Base-by-base conservation (phyloP, 2,113 vertebrate species). In the Noturus placidus region DNA sequence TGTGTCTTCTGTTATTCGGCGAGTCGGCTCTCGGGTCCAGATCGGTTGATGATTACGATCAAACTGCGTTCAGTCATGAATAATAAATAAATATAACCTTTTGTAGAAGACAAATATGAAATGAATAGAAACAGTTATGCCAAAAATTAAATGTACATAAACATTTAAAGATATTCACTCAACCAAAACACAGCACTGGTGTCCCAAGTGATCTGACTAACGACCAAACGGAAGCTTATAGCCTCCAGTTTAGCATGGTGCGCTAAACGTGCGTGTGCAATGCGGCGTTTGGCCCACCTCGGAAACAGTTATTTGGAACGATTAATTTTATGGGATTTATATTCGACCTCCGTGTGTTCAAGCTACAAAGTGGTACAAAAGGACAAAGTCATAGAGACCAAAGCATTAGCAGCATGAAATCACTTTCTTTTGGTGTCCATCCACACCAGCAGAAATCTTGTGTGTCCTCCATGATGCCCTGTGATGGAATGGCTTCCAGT, bases 1-100 rank as follows among this genome's bases (percentile, higher is more conserved):
- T 35, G 74, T 91, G 93, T 94, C 93, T 92, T 77, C 22, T 79
- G 76, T 50, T 77, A 46, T 46, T 50, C 42, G n/a, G 11, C 8
- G 50, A 79, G 50, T 79, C 76, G 42, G 19, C 50, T 79, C 50
- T 54, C 27, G 30, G 76, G 27, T 54, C 76, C 27, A n/a, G 42
- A 50, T 77, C 5, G 46, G 4, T 52, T 52, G 7, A n/a, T 5
- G 5, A 30, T 78, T n/a, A 17, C 2, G 11, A 78, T n/a, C 72
- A n/a, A 50, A 50, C 42, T 76, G 72, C 9, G 6, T 38, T 19
- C 69, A 11, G 35, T 74, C 70, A 22, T 22, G 20, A 72, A 72
- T 20, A 22, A 72, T 27, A 72, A 10, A 38, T 22, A 35, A 0
- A 46, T 46, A 46, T 7, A 35, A 7, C 20, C 33, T 38, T 38